Conservation (phyloP, 30 jellyfish, hydroid and myxozoan genomes). For the Catostylus mosaicus region DNA sequence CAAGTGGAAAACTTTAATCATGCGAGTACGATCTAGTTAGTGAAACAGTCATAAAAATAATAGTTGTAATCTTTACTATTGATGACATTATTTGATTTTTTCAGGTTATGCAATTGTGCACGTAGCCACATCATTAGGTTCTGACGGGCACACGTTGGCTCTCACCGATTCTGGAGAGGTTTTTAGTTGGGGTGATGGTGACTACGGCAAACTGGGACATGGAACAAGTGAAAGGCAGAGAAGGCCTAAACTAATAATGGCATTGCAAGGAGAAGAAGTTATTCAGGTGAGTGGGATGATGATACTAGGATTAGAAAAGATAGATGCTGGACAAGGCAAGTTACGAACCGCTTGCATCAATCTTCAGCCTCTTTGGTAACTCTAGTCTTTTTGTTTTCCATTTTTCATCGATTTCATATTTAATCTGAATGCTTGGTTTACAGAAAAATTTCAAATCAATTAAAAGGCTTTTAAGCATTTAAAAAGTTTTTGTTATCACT, state of each 20-base stretch:
- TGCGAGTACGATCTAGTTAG: too few species aligned
- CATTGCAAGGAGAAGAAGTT: conserved; percentile 82
- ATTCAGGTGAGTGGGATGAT: conserved; percentile 89
- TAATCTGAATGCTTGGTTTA: too few species aligned
- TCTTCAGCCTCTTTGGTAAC: too few species aligned
- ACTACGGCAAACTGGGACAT: conserved; percentile 96
- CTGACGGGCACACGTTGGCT: conserved; percentile 94
- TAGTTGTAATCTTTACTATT: background rate
- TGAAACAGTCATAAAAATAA: too few species aligned
- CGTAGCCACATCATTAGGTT: conserved; percentile 88
- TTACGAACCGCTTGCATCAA: too few species aligned
- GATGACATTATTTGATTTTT: background rate
- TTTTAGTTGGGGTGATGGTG: conserved; percentile 99
- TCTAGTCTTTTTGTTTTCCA: too few species aligned
- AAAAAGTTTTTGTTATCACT: background rate
- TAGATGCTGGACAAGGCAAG: too few species aligned
- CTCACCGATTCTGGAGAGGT: conserved; percentile 97
- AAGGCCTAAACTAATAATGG: conserved; percentile 86
- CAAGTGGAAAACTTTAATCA: too few species aligned
- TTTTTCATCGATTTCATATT: too few species aligned
- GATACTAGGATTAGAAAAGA: too few species aligned
- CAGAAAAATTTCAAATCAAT: too few species aligned
- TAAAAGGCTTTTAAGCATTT: background rate
- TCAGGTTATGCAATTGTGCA: conserved; percentile 84
- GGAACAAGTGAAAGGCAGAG: conserved; percentile 92